Evolutionary conservation across 2,888 invertebrate species (phyloP), one percentile per base, ranked within the genome.

Genomic region (Drosophila anceps): DNA sequence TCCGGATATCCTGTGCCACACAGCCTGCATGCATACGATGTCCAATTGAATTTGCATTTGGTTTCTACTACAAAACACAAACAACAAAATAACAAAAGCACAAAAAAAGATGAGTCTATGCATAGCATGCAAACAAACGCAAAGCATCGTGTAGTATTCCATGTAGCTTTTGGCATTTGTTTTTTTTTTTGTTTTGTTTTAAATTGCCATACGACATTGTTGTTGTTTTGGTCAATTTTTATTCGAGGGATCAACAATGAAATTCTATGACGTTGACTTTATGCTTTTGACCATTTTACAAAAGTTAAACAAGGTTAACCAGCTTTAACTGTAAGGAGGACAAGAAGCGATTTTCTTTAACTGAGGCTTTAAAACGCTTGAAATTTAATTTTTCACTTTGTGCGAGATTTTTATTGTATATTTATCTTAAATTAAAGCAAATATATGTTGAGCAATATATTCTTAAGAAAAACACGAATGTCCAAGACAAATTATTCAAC

Each of bases 21-120:
- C 58, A 69, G 73, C 68, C 84, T 73, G 70, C 71, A 68, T 82
- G 76, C 76, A 70, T 67, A 51, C 60, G 66, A 71, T 54, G 55
- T 70, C 77, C 83, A 84, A 88, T 84, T 86, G 84, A 84, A 88
- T 85, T 88, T 88, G 88, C 82, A 88, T 84, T 88, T 85, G 70
- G 70, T 69, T 81, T 81, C 68, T 55, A 67, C 63, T 64, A 51
- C 29, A 44, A 46, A 70, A 69, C 66, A 46, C 51, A 61, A 68
- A 59, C 24, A 64, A 43, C 27, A 69, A 41, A n/a, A n/a, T n/a
- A n/a, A n/a, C 24, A 35, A 37, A 43, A 9, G 64, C n/a, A 29
- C 9, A 48, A 15, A 18, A 41, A 13, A 27, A 39, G 6, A 46
- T n/a, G 53, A 55, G 55, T 12, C 43, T 44, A 53, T 55, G 61